These are phyloP conservation scores for Microplitis mediator DNA, from an alignment of 1,140 invertebrate genomes.

Conservation along the genomic window DNA sequence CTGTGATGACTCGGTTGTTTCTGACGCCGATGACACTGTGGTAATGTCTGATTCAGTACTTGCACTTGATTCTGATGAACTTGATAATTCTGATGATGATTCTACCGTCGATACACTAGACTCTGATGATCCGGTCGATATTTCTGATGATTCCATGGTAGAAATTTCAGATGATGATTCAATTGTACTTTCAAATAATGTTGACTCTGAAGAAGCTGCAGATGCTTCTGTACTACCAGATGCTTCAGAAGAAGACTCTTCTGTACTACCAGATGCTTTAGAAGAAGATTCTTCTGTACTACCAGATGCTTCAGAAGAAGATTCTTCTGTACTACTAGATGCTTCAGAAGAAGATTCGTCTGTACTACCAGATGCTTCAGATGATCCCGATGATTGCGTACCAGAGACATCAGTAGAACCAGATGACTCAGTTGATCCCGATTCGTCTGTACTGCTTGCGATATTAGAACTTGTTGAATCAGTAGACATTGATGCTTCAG, in stretches of 20 bases:
- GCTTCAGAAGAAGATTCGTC: conserved; percentile 3
- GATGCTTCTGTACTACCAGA: conserved; percentile 13
- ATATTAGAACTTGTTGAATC: neutral
- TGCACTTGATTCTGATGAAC: conserved; percentile 17
- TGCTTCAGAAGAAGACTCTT: conserved; percentile 16
- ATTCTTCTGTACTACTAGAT: conserved; percentile 29
- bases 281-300: neutral
- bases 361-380: conserved; percentile 10
- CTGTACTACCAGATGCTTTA: conserved; percentile 24
- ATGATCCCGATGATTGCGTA: conserved; percentile 12
- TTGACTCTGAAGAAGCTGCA: neutral
- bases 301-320: conserved; percentile 9
- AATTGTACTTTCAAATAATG: conserved; percentile 9
- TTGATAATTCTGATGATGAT: conserved; percentile 21
- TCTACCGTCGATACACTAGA: conserved; percentile 17
- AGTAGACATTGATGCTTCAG: conserved; percentile 6
- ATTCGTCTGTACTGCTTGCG: conserved; percentile 1
- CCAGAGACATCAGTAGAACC: conserved; percentile 30
- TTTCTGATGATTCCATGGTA: conserved; percentile 6
- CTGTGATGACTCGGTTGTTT: conserved; percentile 2
- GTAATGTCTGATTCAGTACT: neutral
- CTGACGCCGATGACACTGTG: neutral
- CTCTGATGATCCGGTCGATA: neutral
- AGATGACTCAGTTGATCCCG: conserved; percentile 9
- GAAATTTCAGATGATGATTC: conserved; percentile 9